phyloP scores from a whole-genome alignment of 92 coral and sea anemone genomes.

The Siderastrea siderea region DNA sequence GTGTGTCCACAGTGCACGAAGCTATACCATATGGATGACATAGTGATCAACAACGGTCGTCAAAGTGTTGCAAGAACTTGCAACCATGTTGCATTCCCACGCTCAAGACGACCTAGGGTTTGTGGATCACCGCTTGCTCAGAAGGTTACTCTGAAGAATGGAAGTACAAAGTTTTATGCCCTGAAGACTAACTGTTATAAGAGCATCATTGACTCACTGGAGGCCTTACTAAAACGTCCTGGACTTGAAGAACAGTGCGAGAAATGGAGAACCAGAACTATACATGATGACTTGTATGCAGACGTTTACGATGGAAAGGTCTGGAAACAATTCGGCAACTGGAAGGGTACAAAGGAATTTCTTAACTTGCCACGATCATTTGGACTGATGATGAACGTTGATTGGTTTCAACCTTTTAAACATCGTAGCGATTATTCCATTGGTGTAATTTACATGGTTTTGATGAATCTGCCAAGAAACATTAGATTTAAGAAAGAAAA shows the following conservation, averaged over 20 bases:
- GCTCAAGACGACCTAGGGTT: conserved; percentile 13
- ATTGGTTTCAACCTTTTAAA: conserved; percentile 55
- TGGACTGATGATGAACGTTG: conserved; percentile 15
- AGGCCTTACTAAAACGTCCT: conserved; percentile 34
- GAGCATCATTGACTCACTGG: conserved; percentile 10
- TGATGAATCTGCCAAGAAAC: conserved; percentile 67
- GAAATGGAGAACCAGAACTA: conserved; percentile 40
- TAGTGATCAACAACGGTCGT: no score
- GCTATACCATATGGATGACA: conserved; percentile 19
- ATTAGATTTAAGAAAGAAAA: conserved; percentile 56
- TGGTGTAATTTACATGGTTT: no score
- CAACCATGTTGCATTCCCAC: conserved; percentile 29
- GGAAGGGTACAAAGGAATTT: conserved; percentile 42
- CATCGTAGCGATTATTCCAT: conserved; percentile 59
- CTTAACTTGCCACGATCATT: conserved; percentile 33
- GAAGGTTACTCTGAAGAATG: conserved; percentile 45
- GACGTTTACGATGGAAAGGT: conserved; percentile 65
- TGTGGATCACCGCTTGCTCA: conserved; percentile 50
- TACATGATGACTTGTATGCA: conserved; percentile 41
- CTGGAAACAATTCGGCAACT: conserved; percentile 48
- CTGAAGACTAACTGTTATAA: conserved; percentile 7
- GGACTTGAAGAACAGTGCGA: conserved; percentile 65
- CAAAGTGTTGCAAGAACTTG: no score
- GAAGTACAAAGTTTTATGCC: conserved; percentile 37
- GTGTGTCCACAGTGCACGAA: conserved; percentile 63